Evolutionary conservation across 2,797 vertebrate species (phyloP).

Genomic region (Bradypodion pumilum): DNA sequence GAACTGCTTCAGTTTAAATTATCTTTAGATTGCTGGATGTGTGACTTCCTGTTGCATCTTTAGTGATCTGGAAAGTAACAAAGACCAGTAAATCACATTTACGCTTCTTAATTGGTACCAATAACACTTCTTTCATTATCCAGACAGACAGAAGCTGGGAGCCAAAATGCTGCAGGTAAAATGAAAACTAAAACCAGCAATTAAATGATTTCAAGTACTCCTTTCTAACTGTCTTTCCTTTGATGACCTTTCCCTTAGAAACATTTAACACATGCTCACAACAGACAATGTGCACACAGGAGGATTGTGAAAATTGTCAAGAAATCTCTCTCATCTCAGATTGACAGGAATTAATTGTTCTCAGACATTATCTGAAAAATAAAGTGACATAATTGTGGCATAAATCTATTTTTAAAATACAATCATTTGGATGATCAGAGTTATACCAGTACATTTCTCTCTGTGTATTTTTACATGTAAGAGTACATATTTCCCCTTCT

Average conservation of each 20-base stretch:
- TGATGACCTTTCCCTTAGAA: slow-evolving; percentile 4
- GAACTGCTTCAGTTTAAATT: slow-evolving; percentile 70
- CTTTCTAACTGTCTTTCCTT: neutral
- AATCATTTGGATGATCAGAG: neutral
- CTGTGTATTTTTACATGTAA: neutral
- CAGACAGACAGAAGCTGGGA: slow-evolving; percentile 52
- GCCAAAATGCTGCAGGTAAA: slow-evolving; percentile 62
- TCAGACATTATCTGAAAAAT: neutral
- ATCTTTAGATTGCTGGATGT: slow-evolving; percentile 68
- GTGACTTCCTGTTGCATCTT: slow-evolving; percentile 63
- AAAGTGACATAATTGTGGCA: neutral
- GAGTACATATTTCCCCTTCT: neutral
- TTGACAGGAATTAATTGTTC: neutral
- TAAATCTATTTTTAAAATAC: neutral
- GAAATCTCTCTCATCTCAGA: neutral
- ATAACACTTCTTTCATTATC: slow-evolving; percentile 68
- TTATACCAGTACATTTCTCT: too few species aligned
- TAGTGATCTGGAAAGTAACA: slow-evolving; percentile 67
- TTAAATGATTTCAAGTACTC: slow-evolving; percentile 36
- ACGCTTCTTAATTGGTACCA: slow-evolving; percentile 66
- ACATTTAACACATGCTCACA: neutral
- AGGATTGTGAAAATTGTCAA: neutral
- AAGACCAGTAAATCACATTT: slow-evolving; percentile 64
- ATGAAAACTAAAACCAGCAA: slow-evolving; percentile 36
- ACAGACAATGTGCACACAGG: neutral